A percentile compares a stretch with the other conserved stretches of the same genome.
Conservation (phyloP, 2,888 invertebrate species). For the Aethes cnicana region DNA sequence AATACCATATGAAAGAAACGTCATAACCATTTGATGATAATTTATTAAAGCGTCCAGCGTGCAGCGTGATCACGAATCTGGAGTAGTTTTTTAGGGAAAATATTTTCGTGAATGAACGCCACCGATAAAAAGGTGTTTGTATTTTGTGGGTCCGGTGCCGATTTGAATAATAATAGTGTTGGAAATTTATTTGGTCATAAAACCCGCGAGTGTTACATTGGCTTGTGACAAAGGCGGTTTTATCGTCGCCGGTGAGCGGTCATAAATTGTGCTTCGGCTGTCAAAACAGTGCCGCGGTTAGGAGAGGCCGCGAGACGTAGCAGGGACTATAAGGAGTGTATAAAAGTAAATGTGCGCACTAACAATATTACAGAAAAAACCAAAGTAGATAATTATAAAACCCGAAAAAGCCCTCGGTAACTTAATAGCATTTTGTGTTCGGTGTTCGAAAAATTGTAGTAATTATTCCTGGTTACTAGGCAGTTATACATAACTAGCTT, state of each 20-base stretch:
- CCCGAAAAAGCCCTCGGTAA: no score
- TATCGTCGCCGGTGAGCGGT: slow-evolving; percentile 69
- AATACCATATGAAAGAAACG: slow-evolving; percentile 63
- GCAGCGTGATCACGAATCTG: slow-evolving; percentile 51
- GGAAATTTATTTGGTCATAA: slow-evolving; percentile 81
- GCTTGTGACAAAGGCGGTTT: slow-evolving; percentile 76
- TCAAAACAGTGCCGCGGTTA: slow-evolving; percentile 61
- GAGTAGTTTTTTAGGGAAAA: slow-evolving; percentile 52
- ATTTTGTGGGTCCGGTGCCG: slow-evolving; percentile 67
- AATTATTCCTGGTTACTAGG: no score
- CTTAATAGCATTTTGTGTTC: no score
- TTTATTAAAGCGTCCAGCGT: slow-evolving; percentile 62
- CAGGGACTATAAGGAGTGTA: slow-evolving; percentile 26
- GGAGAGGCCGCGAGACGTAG: slow-evolving; percentile 8
- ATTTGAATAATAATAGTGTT: slow-evolving; percentile 82
- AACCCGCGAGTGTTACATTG: slow-evolving; percentile 69
- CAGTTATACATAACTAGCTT: no score
- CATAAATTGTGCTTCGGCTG: slow-evolving; percentile 78
- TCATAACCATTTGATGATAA: slow-evolving; percentile 59
- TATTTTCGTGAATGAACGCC: slow-evolving; percentile 62
- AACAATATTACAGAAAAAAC: slow-evolving; percentile 20
- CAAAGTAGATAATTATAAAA: slow-evolving; percentile 15
- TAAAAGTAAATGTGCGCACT: slow-evolving; percentile 20
- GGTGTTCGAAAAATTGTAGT: no score
- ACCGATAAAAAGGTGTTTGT: slow-evolving; percentile 69